A percentile compares a stretch with the other conserved stretches of the same genome.
These are phyloP conservation scores for Drosophila paranaensis DNA, from an alignment of 2,888 invertebrate genomes.

Conservation along the genomic window DNA sequence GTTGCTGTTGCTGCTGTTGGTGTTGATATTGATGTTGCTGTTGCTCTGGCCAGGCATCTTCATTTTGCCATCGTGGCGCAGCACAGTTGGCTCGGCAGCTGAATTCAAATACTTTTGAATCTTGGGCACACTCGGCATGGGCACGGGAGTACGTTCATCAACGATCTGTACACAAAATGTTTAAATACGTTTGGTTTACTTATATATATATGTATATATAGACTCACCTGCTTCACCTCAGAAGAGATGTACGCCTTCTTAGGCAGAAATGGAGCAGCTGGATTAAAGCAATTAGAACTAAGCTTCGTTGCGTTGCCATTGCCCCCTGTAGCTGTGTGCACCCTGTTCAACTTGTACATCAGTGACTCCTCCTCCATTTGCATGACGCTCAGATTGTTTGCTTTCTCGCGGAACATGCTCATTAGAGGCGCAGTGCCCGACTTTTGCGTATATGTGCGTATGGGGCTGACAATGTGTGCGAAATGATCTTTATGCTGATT, in stretches of 20 bases:
- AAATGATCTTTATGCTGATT: conserved; percentile 37
- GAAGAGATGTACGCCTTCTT: conserved; percentile 84
- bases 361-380: conserved; percentile 79
- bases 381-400: conserved; percentile 58
- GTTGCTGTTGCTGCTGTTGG: background rate
- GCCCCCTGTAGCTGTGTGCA: background rate
- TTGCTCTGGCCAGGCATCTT: conserved; percentile 63
- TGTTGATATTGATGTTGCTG: background rate
- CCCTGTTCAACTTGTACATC: conserved; percentile 33
- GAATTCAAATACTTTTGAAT: conserved; percentile 82
- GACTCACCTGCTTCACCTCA: conserved; percentile 80
- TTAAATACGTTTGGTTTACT: background rate
- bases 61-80: conserved; percentile 83
- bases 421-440: conserved; percentile 83
- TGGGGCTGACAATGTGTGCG: conserved; percentile 83
- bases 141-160: conserved; percentile 82
- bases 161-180: conserved; percentile 66
- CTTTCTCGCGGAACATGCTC: conserved; percentile 69
- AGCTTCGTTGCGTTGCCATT: conserved; percentile 18
- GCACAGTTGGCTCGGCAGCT: conserved; percentile 80
- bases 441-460: conserved; percentile 84
- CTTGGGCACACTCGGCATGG: conserved; percentile 83
- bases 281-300: conserved; percentile 30
- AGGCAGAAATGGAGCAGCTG: conserved; percentile 65
- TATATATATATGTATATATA: no score